These are phyloP conservation scores for Rhadina sibilatrix DNA, from an alignment of 2,113 vertebrate species.

Conservation along the genomic window DNA sequence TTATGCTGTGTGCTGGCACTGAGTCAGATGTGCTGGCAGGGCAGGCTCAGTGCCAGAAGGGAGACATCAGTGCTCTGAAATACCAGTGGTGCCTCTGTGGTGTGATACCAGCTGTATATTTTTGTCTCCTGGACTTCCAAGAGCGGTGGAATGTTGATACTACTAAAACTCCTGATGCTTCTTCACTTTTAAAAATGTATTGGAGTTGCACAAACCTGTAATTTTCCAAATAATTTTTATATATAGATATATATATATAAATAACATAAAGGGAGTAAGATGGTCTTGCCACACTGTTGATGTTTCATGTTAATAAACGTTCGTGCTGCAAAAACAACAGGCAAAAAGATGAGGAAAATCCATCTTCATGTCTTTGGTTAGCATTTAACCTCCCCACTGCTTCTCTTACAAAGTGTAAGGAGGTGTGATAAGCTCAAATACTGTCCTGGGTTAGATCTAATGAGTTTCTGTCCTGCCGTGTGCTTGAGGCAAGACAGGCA, in stretches of 20 bases:
- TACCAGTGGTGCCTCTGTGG: not conserved
- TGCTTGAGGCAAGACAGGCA: not conserved
- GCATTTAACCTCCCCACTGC: not conserved
- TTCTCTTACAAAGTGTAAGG: not conserved
- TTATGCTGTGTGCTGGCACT: not conserved
- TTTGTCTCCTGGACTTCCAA: not conserved
- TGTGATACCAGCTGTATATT: not conserved
- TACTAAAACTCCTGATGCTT: not conserved
- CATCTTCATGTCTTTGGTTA: not conserved
- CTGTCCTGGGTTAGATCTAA: not conserved
- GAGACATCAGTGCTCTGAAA: not conserved
- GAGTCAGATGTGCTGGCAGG: not conserved
- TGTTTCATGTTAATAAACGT: not conserved
- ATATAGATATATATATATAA: not conserved
- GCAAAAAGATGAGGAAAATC: not conserved
- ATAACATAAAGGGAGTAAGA: not conserved
- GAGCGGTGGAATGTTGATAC: not conserved
- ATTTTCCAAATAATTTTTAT: not conserved
- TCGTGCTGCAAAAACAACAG: not conserved
- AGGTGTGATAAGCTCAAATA: not conserved
- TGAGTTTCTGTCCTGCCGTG: not conserved
- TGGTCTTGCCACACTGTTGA: not conserved
- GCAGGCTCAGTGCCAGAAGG: not conserved
- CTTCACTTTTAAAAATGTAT: not conserved
- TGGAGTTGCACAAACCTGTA: not conserved